Evolutionary conservation across 2,797 vertebrate species (phyloP).

Genomic region (Mycteria americana): DNA sequence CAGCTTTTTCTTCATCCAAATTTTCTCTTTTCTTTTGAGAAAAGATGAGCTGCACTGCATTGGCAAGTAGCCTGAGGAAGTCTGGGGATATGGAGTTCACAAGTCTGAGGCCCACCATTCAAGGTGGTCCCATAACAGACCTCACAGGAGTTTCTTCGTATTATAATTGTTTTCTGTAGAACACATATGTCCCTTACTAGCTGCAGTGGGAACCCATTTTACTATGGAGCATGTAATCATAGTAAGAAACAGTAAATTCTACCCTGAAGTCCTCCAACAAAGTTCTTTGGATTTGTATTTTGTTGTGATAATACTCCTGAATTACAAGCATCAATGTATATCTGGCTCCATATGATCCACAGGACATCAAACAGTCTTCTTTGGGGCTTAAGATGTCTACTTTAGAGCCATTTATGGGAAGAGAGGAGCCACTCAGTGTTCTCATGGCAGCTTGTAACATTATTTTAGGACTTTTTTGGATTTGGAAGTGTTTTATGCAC

Average conservation of each 20-base stretch:
- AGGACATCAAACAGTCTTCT: background rate
- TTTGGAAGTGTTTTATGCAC: background rate
- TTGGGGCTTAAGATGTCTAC: background rate
- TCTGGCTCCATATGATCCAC: background rate
- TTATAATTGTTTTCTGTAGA: background rate
- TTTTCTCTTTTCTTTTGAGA: conserved; percentile 7
- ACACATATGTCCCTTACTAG: background rate
- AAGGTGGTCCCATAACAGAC: background rate
- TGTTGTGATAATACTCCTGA: background rate
- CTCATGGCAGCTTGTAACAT: background rate
- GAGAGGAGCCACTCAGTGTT: background rate
- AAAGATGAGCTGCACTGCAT: background rate
- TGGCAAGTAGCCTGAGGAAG: background rate
- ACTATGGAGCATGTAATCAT: background rate
- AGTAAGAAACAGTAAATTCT: background rate
- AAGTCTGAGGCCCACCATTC: background rate
- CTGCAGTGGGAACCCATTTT: background rate
- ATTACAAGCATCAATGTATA: background rate
- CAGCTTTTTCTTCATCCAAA: background rate
- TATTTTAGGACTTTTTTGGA: background rate
- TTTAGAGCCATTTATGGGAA: background rate
- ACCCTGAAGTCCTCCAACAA: background rate
- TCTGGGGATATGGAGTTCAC: background rate
- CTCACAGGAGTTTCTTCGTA: background rate
- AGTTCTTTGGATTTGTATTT: background rate